phyloP scores from a whole-genome alignment of 92 coral and sea anemone genomes.

The Ricordea florida region DNA sequence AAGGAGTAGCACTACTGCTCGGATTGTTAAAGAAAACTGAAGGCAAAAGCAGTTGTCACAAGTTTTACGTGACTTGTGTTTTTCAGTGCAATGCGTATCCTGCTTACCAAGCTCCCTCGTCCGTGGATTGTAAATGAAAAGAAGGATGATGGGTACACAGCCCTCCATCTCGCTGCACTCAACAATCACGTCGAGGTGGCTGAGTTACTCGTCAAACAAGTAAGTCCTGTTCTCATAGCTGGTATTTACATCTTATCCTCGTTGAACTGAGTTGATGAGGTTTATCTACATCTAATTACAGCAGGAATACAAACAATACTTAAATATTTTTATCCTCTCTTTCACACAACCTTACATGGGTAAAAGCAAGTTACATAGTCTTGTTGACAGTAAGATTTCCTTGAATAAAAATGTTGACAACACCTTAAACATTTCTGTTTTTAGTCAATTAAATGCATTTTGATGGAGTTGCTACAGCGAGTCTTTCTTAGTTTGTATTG shows the following conservation, averaged over 20 bases:
- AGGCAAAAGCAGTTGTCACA: background rate
- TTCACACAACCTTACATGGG: too few species aligned
- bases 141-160: constrained; percentile 97
- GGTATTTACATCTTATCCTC: background rate
- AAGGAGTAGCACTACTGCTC: too few species aligned
- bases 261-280: background rate
- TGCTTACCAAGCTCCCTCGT: constrained; percentile 87
- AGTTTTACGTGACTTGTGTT: background rate
- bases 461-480: too few species aligned
- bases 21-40: background rate
- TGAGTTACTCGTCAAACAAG: constrained; percentile 95
- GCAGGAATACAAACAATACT: too few species aligned
- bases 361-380: too few species aligned
- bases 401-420: too few species aligned
- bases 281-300: too few species aligned
- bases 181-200: constrained; percentile 98
- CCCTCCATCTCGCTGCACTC: constrained; percentile 88
- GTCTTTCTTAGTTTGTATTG: too few species aligned
- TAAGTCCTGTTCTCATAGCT: background rate
- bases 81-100: constrained; percentile 93
- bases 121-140: constrained; percentile 97
- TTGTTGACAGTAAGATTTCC: too few species aligned
- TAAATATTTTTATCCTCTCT: too few species aligned
- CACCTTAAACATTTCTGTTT: too few species aligned
- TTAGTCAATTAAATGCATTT: too few species aligned